Evolutionary conservation across 2,113 vertebrate genomes (phyloP).

Genomic region (Talpa occidentalis): DNA sequence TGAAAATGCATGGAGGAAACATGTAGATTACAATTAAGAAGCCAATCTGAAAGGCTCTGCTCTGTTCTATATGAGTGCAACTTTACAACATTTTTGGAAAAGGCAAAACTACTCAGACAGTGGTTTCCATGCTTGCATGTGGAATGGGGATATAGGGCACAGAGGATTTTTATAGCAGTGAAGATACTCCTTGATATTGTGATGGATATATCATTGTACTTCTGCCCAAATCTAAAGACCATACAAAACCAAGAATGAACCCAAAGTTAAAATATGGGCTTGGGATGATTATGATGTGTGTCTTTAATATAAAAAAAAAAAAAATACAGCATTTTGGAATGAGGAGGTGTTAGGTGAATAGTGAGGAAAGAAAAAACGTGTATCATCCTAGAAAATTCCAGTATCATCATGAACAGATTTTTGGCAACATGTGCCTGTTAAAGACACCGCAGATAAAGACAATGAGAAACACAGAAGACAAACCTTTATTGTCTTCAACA

Average conservation of each 20-base stretch:
- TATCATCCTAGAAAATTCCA: too few relatives aligned
- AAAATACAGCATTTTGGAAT: too few relatives aligned
- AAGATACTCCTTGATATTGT: neutral
- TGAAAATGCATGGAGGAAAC: neutral
- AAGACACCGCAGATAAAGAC: too few relatives aligned
- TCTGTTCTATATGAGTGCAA: neutral
- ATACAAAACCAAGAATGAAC: neutral
- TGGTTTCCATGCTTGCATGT: fast-evolving
- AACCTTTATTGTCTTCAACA: too few relatives aligned
- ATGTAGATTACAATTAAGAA: neutral
- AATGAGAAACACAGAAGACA: too few relatives aligned
- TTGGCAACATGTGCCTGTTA: too few relatives aligned
- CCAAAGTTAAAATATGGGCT: neutral
- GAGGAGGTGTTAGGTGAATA: neutral
- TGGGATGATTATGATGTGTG: neutral
- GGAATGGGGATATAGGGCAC: neutral
- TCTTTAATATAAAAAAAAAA: neutral
- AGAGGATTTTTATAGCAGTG: neutral
- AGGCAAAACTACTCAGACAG: neutral
- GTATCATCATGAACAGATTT: too few relatives aligned
- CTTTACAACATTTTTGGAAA: neutral
- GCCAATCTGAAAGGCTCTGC: too few relatives aligned
- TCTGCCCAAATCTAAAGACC: neutral
- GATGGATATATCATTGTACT: neutral
- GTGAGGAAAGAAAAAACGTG: too few relatives aligned